These are phyloP conservation scores for Lichenostomus cassidix DNA, from an alignment of 2,113 vertebrate genomes.

Conservation along the genomic window DNA sequence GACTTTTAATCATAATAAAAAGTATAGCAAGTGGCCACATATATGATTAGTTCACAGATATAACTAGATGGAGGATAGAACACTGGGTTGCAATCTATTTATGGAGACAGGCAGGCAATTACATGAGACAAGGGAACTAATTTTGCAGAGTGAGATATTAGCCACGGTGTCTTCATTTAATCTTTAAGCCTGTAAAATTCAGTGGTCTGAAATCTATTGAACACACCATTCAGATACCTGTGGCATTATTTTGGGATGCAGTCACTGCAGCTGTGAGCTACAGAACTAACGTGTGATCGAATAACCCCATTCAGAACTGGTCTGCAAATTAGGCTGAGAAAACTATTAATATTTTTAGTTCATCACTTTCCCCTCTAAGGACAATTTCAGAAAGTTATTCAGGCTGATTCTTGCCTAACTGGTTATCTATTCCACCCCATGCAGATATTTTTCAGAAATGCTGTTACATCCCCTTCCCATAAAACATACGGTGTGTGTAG, in stretches of 20 bases:
- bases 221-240: not conserved
- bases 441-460: not conserved
- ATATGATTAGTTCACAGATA: constrained; percentile 43
- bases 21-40: not conserved
- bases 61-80: not conserved
- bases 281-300: not conserved
- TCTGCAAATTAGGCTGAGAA: not conserved
- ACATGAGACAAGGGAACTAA: not conserved
- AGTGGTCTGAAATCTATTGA: not conserved
- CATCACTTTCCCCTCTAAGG: not conserved
- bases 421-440: constrained; percentile 12
- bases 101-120: constrained; percentile 33
- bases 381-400: not conserved
- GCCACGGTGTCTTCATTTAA: not conserved
- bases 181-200: constrained; percentile 23
- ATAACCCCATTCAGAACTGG: not conserved
- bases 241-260: not conserved
- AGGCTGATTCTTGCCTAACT: not conserved
- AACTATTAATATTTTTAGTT: not conserved
- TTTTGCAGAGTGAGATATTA: constrained; percentile 44
- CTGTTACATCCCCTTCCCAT: not conserved
- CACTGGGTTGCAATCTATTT: constrained; percentile 27
- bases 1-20: constrained; percentile 43
- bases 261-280: not conserved
- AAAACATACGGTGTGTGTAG: not conserved